Evolutionary conservation across 2,888 invertebrate species (phyloP).

Genomic region (Oscheius sp.): DNA sequence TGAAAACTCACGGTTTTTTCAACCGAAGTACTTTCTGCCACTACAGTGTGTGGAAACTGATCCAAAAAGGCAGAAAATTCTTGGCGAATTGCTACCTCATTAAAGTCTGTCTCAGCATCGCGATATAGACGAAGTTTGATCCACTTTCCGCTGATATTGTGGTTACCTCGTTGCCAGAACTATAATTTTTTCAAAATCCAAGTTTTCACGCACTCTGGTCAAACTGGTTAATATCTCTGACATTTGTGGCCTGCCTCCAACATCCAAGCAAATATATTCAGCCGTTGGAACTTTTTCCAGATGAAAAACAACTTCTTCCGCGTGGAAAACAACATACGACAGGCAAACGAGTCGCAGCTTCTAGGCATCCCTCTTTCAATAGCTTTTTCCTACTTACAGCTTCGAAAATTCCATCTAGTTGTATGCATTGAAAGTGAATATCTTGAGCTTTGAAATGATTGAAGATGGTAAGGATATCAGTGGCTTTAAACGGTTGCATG

Average conservation of each 20-base stretch:
- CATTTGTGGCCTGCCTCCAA: not conserved
- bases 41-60: too few species aligned
- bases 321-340: not conserved
- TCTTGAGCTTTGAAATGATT: not conserved
- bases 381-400: not conserved
- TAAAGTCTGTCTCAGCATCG: not conserved
- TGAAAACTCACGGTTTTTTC: not conserved
- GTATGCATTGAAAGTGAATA: not conserved
- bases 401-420: not conserved
- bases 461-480: not conserved
- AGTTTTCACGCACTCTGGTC: not conserved
- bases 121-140: not conserved
- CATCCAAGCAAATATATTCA: not conserved
- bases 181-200: not conserved
- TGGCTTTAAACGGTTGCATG: not conserved
- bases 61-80: not conserved
- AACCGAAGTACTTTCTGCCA: not conserved
- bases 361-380: not conserved
- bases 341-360: not conserved
- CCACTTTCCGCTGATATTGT: too few species aligned
- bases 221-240: not conserved
- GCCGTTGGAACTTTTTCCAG: not conserved
- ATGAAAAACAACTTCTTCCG: not conserved
- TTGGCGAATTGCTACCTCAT: not conserved
- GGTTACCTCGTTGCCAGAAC: too few species aligned